Evolutionary conservation across 1,140 invertebrate species (phyloP).

Genomic region (Ips typographus): DNA sequence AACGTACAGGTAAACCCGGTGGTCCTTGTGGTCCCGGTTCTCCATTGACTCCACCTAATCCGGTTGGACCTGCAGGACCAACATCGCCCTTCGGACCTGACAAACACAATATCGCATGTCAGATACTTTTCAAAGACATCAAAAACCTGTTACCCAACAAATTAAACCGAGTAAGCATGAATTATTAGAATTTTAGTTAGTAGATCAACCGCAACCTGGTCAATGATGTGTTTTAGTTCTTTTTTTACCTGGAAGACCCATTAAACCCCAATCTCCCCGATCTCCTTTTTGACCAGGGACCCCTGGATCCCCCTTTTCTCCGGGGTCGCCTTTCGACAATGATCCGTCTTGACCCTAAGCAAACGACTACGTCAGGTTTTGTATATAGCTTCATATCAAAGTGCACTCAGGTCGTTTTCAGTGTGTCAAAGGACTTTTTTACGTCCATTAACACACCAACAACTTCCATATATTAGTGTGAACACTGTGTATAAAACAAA

Average conservation of each 20-base stretch:
- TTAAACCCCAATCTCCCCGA: slow-evolving; percentile 85
- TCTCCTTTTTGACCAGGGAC: slow-evolving; percentile 80
- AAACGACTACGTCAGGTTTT: slow-evolving; percentile 44
- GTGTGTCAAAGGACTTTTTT: too few species aligned
- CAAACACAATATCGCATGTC: slow-evolving; percentile 7
- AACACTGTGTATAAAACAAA: too few species aligned
- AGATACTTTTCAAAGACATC: too few species aligned
- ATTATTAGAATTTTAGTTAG: too few species aligned
- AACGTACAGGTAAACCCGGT: slow-evolving; percentile 72
- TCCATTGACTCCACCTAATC: slow-evolving; percentile 78
- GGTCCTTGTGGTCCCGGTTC: slow-evolving; percentile 84
- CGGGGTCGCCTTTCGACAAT: slow-evolving; percentile 53
- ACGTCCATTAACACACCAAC: too few species aligned
- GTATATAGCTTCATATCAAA: slow-evolving; percentile 42
- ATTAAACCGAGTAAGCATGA: too few species aligned
- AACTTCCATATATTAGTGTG: too few species aligned
- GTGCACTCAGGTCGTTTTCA: too few species aligned
- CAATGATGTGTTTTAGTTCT: too few species aligned
- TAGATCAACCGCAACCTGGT: too few species aligned
- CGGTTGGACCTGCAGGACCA: slow-evolving; percentile 75
- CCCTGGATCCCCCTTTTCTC: slow-evolving; percentile 58
- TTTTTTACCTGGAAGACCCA: slow-evolving; percentile 52
- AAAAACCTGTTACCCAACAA: too few species aligned
- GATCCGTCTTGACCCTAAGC: slow-evolving; percentile 54
- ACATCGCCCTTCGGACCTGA: slow-evolving; percentile 51